Evolutionary conservation across 2,888 invertebrate species (phyloP).

Genomic region (Phasia obesa): DNA sequence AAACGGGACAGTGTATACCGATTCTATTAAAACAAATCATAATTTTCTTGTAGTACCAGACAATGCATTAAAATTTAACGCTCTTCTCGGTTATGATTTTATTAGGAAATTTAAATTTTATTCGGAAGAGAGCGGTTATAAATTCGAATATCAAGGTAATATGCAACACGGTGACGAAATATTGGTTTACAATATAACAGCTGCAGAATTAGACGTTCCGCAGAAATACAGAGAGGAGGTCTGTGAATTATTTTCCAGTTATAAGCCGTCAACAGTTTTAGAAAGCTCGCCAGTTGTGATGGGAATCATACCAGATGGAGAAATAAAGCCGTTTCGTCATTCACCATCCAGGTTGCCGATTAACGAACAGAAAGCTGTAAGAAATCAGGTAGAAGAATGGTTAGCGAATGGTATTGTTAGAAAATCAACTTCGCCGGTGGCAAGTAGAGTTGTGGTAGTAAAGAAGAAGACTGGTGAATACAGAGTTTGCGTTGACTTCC

Average conservation of each 20-base stretch:
- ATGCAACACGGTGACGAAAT: conserved; percentile 11
- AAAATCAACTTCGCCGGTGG: conserved; percentile 68
- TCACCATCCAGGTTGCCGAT: conserved; percentile 44
- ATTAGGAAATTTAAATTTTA: conserved; percentile 30
- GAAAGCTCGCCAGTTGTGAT: conserved; percentile 54
- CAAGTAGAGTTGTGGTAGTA: conserved; percentile 73
- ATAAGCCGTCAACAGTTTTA: conserved; percentile 22
- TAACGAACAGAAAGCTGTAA: conserved; percentile 51
- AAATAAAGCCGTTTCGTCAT: conserved; percentile 40
- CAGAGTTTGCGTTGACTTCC: conserved; percentile 73
- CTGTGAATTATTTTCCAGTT: conserved; percentile 8
- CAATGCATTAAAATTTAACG: neutral
- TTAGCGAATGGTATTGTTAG: conserved; percentile 59
- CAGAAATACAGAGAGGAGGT: neutral
- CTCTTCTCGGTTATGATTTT: conserved; percentile 34
- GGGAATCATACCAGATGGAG: conserved; percentile 58
- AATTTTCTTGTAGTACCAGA: conserved; percentile 22
- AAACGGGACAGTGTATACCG: conserved; percentile 30
- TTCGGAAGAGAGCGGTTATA: conserved; percentile 12
- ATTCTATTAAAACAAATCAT: conserved; percentile 40
- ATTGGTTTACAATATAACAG: conserved; percentile 23
- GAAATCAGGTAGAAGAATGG: conserved; percentile 61
- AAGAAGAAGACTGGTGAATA: conserved; percentile 72
- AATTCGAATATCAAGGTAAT: conserved; percentile 16
- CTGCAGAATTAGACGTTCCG: conserved; percentile 27